Evolutionary conservation across 2,113 vertebrate species (phyloP), one percentile per base, ranked within the genome.

Genomic region (Murina feae): DNA sequence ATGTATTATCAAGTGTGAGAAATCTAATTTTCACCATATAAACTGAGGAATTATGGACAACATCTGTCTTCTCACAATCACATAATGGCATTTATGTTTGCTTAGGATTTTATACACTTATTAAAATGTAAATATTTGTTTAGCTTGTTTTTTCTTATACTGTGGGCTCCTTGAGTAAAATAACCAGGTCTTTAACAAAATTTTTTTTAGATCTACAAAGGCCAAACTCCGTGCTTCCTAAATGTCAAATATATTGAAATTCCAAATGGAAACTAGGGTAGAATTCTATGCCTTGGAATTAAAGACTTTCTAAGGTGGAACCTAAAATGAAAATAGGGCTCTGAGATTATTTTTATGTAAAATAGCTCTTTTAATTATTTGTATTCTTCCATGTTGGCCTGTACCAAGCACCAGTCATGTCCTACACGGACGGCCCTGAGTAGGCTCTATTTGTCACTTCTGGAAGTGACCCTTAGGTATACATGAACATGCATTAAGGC

Each of bases 211-310:
- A 65, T 93, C 30, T 92, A 7, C 3, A 53, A 39, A 80, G 71
- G 20, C 71, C 37, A 30, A 86, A 95, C 18, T 86, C 35, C 20
- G 18, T 95, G 42, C n/a, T 90, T 95, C 60, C 4, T 96, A 88
- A 91, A 84, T 91, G 32, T 78, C 93, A n/a, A 75, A 37, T 21
- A 66, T 71, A 66, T 3, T 92, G 25, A 89, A 86, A 86, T 95
- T 91, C 25, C 47, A 91, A 94, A 83, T 91, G 44, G 51, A 6
- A 94, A 4, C 44, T 53, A 30, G 17, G 60, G 58, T 39, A 51
- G 44, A 83, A 80, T 95, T 96, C 37, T 66, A n/a, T 75, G n/a
- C n/a, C 39, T 90, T 44, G 16, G 13, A 76, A 81, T 96, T 17
- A 72, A 89, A 72, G 21, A 53, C 76, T 76, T 92, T 81, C 37